Conservation (phyloP, 2,888 invertebrate species). For the Cyclophora albipunctata region DNA sequence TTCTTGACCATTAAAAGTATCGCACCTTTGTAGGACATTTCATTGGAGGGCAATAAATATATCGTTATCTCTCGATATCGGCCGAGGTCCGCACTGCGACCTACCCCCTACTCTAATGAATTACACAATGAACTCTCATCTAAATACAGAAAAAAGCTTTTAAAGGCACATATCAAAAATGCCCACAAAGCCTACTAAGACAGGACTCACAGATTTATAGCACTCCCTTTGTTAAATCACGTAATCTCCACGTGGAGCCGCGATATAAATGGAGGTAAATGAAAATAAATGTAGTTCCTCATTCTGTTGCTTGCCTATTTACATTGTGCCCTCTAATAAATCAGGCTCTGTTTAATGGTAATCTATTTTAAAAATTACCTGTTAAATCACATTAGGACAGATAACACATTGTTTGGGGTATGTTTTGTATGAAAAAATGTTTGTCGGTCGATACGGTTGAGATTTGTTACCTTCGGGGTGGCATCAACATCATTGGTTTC, state of each 20-base stretch:
- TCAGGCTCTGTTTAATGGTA: slow-evolving; percentile 62
- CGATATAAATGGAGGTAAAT: slow-evolving; percentile 73
- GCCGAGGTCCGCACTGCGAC: slow-evolving; percentile 59
- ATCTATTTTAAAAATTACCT: slow-evolving; percentile 72
- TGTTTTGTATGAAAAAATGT: slow-evolving; percentile 61
- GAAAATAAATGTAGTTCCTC: slow-evolving; percentile 75
- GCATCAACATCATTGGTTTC: slow-evolving; percentile 51
- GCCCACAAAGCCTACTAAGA: slow-evolving; percentile 75
- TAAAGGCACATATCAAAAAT: slow-evolving; percentile 76
- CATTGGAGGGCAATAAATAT: slow-evolving; percentile 67
- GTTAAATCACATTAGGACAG: slow-evolving; percentile 74
- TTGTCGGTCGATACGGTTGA: slow-evolving; percentile 55
- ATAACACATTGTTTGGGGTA: slow-evolving; percentile 67
- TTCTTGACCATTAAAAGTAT: slow-evolving; percentile 61
- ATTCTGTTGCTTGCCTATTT: slow-evolving; percentile 70
- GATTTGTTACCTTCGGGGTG: slow-evolving; percentile 70
- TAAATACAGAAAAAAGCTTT: slow-evolving; percentile 77
- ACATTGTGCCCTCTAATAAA: slow-evolving; percentile 63
- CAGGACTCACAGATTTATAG: slow-evolving; percentile 70
- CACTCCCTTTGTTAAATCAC: slow-evolving; percentile 73
- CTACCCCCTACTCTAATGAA: slow-evolving; percentile 72
- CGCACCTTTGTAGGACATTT: slow-evolving; percentile 58
- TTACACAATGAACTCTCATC: slow-evolving; percentile 76
- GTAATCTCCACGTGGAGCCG: slow-evolving; percentile 74
- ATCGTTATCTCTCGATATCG: slow-evolving; percentile 70